phyloP scores from a whole-genome alignment of 2,888 invertebrate genomes.

The Tenthredo mesomela region DNA sequence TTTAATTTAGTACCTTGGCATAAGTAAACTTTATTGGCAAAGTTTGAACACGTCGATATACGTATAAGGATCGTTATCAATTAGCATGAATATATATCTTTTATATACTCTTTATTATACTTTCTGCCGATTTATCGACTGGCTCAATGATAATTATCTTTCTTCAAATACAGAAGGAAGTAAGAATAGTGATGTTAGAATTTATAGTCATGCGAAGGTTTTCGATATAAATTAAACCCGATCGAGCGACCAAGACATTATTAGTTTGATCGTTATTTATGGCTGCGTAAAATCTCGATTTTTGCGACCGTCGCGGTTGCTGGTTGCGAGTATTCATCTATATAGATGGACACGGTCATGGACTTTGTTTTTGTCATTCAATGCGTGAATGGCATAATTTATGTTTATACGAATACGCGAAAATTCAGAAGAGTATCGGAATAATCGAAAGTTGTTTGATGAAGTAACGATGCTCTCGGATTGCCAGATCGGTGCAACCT shows the following conservation, averaged over 20 bases:
- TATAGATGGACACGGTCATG: constrained; percentile 37
- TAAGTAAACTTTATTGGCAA: neutral
- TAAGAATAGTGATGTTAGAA: neutral
- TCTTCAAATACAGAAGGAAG: neutral
- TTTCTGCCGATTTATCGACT: neutral
- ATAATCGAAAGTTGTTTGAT: neutral
- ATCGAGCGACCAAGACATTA: neutral
- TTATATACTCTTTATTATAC: neutral
- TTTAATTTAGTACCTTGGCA: neutral
- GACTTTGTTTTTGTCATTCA: neutral
- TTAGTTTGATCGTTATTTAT: constrained; percentile 2
- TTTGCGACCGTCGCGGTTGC: constrained; percentile 25
- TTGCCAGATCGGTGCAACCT: neutral
- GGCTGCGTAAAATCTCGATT: neutral
- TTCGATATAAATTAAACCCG: neutral
- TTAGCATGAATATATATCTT: neutral
- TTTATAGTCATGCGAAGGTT: constrained; percentile 7
- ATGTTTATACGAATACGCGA: neutral
- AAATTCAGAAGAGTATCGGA: neutral
- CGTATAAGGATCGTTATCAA: neutral
- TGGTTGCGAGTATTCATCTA: constrained; percentile 20
- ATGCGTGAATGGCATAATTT: neutral
- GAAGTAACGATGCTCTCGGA: neutral
- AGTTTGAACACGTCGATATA: neutral
- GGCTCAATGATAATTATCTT: neutral